phyloP scores from a whole-genome alignment of 2,113 vertebrate genomes.

The Phoxinus phoxinus region DNA sequence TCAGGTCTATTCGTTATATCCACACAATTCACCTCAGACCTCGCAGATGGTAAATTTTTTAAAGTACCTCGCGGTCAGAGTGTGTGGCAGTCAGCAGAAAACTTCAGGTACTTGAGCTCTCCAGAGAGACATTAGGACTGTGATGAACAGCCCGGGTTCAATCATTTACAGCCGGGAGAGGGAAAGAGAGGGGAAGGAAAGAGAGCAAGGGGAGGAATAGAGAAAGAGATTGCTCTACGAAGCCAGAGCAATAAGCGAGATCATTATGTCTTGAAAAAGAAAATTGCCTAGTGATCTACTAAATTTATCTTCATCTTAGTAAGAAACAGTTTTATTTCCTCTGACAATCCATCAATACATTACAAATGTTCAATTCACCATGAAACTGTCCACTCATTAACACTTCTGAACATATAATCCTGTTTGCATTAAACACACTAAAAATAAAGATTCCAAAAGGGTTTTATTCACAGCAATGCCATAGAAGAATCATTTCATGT shows the following conservation, averaged over 20 bases:
- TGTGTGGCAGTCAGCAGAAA: constrained; percentile 42
- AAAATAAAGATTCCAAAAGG: too few species aligned
- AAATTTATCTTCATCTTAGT: background rate
- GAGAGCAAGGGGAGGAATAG: background rate
- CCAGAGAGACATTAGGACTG: constrained; percentile 41
- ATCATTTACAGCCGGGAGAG: constrained; percentile 48
- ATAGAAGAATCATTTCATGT: background rate
- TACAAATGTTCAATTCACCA: background rate
- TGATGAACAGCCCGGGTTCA: constrained; percentile 52
- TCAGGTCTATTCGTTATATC: constrained; percentile 8
- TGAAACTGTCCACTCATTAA: background rate
- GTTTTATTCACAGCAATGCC: background rate
- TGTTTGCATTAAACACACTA: background rate
- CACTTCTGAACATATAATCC: background rate
- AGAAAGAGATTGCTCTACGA: constrained; percentile 3
- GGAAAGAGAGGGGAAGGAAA: background rate
- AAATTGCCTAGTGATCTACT: constrained; percentile 6
- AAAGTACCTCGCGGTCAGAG: constrained; percentile 37
- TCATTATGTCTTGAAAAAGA: constrained; percentile 5
- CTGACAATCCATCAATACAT: background rate
- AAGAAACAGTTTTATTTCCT: background rate
- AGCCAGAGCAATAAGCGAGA: background rate
- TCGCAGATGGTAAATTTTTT: constrained; percentile 32
- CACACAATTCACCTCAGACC: constrained; percentile 33
- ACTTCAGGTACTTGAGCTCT: constrained; percentile 35